Percentiles rank a stretch among this genome's conserved stretches.
Conservation (phyloP, 1,140 invertebrate genomes). For the Macrobrachium rosenbergii region DNA sequence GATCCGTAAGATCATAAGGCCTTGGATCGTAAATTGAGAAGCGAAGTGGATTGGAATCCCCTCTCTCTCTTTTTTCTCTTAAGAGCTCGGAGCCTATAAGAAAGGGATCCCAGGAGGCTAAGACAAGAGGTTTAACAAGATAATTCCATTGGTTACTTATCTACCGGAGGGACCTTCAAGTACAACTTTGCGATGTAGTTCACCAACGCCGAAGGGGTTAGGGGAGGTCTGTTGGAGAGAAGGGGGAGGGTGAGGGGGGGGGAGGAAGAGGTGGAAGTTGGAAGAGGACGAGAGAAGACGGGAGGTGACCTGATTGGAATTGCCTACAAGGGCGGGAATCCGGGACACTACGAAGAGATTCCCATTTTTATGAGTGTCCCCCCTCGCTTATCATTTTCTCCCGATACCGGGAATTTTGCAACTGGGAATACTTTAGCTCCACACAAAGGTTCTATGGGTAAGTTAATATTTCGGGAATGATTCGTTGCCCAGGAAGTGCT, state of each 20-base stretch:
- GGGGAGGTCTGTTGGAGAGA: no score
- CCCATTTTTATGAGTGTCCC: conserved; percentile 19
- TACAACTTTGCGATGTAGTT: conserved; percentile 28
- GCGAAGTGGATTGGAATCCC: conserved; percentile 47
- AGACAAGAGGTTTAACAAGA: conserved; percentile 62
- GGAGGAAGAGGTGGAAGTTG: no score
- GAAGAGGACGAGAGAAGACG: no score
- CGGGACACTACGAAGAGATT: neutral
- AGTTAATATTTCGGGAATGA: no score
- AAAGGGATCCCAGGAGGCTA: conserved; percentile 31
- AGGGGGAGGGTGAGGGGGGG: no score
- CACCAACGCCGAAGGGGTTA: neutral
- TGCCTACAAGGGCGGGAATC: no score
- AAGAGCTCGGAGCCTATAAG: conserved; percentile 32
- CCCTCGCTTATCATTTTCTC: conserved; percentile 29
- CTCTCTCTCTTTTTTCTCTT: neutral
- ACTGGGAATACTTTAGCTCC: neutral
- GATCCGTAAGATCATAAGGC: conserved; percentile 25
- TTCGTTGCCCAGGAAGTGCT: no score
- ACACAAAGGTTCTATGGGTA: neutral
- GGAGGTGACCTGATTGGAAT: no score
- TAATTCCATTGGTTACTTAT: conserved; percentile 61
- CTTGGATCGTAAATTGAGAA: conserved; percentile 42
- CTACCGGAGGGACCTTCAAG: conserved; percentile 29
- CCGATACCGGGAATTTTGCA: conserved; percentile 23